Percentiles rank a stretch among this genome's conserved stretches.
Evolutionary conservation across 2,797 vertebrate genomes (phyloP).

Genomic region (Characodon lateralis): DNA sequence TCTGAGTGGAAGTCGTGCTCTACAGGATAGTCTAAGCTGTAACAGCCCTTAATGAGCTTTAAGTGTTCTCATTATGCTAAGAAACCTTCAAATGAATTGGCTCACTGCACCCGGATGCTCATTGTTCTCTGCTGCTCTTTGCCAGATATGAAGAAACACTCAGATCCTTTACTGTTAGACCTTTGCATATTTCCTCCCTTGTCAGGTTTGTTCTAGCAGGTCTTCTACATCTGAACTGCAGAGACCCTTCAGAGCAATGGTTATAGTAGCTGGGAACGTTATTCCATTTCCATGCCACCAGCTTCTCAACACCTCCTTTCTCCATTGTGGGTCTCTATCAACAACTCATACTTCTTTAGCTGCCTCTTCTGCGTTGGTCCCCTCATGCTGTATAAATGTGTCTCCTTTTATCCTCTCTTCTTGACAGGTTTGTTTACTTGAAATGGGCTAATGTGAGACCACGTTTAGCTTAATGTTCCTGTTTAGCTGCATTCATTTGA

Average conservation of each 20-base stretch:
- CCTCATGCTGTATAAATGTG: no score
- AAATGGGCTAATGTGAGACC: not conserved
- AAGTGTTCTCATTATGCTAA: slow-evolving; percentile 52
- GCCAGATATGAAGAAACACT: not conserved
- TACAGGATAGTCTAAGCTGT: not conserved
- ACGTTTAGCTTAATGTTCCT: not conserved
- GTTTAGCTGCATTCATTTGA: not conserved
- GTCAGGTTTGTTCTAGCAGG: no score
- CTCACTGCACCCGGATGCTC: not conserved
- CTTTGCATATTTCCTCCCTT: not conserved
- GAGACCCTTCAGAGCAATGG: not conserved
- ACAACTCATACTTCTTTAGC: not conserved
- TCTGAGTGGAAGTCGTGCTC: not conserved
- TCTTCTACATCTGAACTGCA: no score
- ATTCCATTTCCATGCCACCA: not conserved
- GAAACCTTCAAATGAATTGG: slow-evolving; percentile 35
- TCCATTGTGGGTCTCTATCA: not conserved
- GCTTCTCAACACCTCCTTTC: not conserved
- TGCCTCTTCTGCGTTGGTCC: no score
- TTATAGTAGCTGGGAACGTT: not conserved
- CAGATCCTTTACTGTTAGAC: not conserved
- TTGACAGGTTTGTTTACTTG: no score
- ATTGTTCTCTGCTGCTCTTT: not conserved
- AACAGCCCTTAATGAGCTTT: slow-evolving; percentile 44
- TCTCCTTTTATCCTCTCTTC: no score